A percentile compares a stretch with the other conserved stretches of the same genome.
phyloP scores from a whole-genome alignment of 37 sponge, comb jelly and placozoan genomes.

The Spongia lamella region DNA sequence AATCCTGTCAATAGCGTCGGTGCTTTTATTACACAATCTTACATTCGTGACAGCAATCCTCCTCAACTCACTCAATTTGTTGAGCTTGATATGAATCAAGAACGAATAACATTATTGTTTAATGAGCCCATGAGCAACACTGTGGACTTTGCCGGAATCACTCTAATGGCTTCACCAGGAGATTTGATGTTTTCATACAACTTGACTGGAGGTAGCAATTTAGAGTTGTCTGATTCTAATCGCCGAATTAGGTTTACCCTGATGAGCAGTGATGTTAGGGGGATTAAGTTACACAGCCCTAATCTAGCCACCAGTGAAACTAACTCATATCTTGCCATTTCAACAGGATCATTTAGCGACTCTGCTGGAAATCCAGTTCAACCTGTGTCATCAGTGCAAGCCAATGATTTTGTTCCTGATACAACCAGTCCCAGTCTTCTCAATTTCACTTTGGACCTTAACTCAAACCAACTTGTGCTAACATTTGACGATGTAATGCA shows the following conservation, averaged over 20 bases:
- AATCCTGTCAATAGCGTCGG: slow-evolving; percentile 23
- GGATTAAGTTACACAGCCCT: slow-evolving; percentile 63
- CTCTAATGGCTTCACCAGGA: slow-evolving; percentile 28
- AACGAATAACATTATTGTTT: slow-evolving; percentile 58
- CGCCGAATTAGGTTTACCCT: slow-evolving; percentile 54
- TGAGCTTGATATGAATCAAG: slow-evolving; percentile 72
- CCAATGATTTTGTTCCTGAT: slow-evolving; percentile 43
- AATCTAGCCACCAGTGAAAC: slow-evolving; percentile 46
- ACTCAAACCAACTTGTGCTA: slow-evolving; percentile 54
- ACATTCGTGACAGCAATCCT: slow-evolving; percentile 57
- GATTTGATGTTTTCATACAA: slow-evolving; percentile 33
- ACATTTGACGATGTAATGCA: slow-evolving; percentile 90
- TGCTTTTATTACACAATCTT: slow-evolving; percentile 41
- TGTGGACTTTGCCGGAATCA: slow-evolving; percentile 68
- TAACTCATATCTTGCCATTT: slow-evolving; percentile 55
- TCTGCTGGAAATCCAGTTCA: slow-evolving; percentile 64
- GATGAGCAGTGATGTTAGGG: slow-evolving; percentile 71
- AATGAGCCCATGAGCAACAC: slow-evolving; percentile 79
- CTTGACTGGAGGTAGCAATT: slow-evolving; percentile 57
- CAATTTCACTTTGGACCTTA: slow-evolving; percentile 61
- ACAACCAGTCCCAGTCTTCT: slow-evolving; percentile 65
- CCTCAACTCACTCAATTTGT: slow-evolving; percentile 56
- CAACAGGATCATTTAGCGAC: slow-evolving; percentile 51
- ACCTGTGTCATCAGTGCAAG: slow-evolving; percentile 34
- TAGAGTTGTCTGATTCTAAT: slow-evolving; percentile 19